Base-by-base conservation (phyloP, 2,797 vertebrate genomes). In the Acanthurus lineatus region DNA sequence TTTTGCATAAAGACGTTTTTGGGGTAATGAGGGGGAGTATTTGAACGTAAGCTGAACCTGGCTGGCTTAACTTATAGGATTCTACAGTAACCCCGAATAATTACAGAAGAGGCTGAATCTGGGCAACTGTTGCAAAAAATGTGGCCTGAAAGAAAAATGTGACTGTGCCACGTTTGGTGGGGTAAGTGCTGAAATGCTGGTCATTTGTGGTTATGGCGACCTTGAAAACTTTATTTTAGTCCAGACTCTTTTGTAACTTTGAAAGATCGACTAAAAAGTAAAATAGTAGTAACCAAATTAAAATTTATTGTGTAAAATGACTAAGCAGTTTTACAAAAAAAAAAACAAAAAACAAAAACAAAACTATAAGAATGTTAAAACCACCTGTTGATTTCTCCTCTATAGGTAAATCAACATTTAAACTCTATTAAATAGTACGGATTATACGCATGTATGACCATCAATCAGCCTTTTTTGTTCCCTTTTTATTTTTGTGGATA, bases 1-100 rank as follows among this genome's bases (percentile, higher is more conserved):
- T 96, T 95, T 95, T 94, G 89, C 94, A 96, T 96, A 93, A 96
- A 95, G 92, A 87, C 80, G 83, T 90, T 93, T 93, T 87, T 77
- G 74, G 86, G 59, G 84, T 92, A 94, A 93, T 94, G 93, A 91
- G 86, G 79, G 79, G 89, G 92, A 73, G 88, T 67, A 91, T 82
- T 84, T 90, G 93, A 93, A 94, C 87, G 81, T 88, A 83, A 90
- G 40, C 75, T 94, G 94, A 96, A 93, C 93, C 90, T 88, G 92
- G 87, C 86, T 85, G 90, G 83, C 73, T 88, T 85, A 90, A 89
- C 61, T 79, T 88, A 88, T 81, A 85, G 66, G 82, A 77, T 76
- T 82, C 67, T 78, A 25, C 63, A 78, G 76, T 56, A 82, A 82
- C 75, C 79, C 66, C 54, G 61, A 78, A 66, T 58, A 73, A 59